phyloP scores from a whole-genome alignment of 2,888 invertebrate genomes.

The Scaptomyza reducta region DNA sequence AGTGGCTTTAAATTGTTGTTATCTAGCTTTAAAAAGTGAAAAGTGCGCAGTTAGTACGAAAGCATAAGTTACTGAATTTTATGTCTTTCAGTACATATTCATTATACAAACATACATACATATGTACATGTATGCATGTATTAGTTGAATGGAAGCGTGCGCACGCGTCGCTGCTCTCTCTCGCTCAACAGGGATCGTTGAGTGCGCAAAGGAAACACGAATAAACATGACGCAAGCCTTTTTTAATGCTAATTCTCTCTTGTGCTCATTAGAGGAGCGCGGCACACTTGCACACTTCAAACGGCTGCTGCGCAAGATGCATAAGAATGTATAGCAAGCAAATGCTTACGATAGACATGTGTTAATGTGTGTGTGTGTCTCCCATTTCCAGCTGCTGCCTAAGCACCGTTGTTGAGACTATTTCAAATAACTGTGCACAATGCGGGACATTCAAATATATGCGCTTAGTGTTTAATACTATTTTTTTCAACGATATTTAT shows the following conservation, averaged over 20 bases:
- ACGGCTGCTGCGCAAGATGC: constrained; percentile 7
- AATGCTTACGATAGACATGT: background rate
- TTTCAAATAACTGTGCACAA: constrained; percentile 52
- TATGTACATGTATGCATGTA: background rate
- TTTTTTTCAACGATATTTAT: background rate
- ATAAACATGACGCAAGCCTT: constrained; percentile 14
- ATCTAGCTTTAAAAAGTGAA: constrained; percentile 37
- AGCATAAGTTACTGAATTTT: constrained; percentile 23
- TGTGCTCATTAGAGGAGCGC: constrained; percentile 27
- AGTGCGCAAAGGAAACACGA: constrained; percentile 6
- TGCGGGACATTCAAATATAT: constrained; percentile 11
- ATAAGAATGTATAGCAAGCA: constrained; percentile 27
- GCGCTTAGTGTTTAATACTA: background rate
- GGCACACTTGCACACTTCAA: constrained; percentile 2
- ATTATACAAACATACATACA: background rate
- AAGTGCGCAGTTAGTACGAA: constrained; percentile 19
- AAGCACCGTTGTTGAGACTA: constrained; percentile 63
- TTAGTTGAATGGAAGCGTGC: background rate
- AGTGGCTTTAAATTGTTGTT: constrained; percentile 1
- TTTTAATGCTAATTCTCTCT: constrained; percentile 30
- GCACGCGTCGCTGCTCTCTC: constrained; percentile 19
- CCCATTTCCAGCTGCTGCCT: constrained; percentile 56
- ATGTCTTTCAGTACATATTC: constrained; percentile 16
- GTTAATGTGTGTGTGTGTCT: constrained; percentile 21
- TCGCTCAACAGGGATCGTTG: background rate